Percentiles rank a stretch among this genome's conserved stretches.
Conservation (phyloP, 2,888 invertebrate genomes). For the Plemyria rubiginata region DNA sequence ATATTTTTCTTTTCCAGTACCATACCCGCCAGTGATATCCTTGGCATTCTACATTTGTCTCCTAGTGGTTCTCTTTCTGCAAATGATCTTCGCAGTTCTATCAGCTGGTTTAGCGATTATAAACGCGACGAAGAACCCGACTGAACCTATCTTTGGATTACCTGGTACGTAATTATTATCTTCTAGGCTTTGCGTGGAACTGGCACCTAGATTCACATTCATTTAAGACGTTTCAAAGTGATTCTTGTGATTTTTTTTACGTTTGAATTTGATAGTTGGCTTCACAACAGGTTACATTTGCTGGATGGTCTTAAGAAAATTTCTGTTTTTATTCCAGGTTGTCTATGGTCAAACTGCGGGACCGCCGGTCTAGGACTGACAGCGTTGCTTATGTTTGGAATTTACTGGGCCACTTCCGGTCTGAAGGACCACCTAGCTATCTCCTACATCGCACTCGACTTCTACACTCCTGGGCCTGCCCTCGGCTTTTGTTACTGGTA, state of each 20-base stretch:
- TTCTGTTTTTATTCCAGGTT: slow-evolving; percentile 55
- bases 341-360: slow-evolving; percentile 64
- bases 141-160: slow-evolving; percentile 73
- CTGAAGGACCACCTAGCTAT: slow-evolving; percentile 67
- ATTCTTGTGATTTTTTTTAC: no score
- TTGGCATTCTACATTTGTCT: slow-evolving; percentile 66
- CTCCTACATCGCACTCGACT: slow-evolving; percentile 63
- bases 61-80: slow-evolving; percentile 60
- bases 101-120: slow-evolving; percentile 68
- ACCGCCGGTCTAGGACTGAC: slow-evolving; percentile 55
- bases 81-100: slow-evolving; percentile 54
- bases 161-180: no score
- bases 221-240: no score
- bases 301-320: not conserved
- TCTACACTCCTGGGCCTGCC: slow-evolving; percentile 49
- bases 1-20: slow-evolving; percentile 51
- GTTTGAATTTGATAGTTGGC: no score
- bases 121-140: slow-evolving; percentile 76
- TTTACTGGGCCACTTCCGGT: slow-evolving; percentile 68
- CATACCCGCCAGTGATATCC: slow-evolving; percentile 62
- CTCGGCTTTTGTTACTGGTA: slow-evolving; percentile 80
- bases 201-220: no score
- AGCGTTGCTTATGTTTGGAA: slow-evolving; percentile 68
- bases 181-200: no score
- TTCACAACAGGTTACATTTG: no score